Evolutionary conservation across 2,888 invertebrate genomes (phyloP).

Genomic region (Strigamia transsilvanica): DNA sequence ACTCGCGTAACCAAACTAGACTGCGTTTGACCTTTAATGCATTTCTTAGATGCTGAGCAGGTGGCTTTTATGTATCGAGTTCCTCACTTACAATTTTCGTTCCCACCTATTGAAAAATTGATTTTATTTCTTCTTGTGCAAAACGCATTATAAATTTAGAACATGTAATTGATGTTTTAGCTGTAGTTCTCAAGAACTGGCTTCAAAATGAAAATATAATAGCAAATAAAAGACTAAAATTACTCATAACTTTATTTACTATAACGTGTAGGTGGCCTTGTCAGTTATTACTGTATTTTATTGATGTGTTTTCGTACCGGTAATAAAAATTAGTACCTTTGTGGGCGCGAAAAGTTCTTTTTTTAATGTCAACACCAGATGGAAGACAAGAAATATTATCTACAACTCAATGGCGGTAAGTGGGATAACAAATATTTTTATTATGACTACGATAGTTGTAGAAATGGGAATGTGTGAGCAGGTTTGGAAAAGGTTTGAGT

Average conservation of each 20-base stretch:
- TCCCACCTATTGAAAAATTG: background rate
- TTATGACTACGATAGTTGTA: background rate
- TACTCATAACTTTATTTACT: too few relatives aligned
- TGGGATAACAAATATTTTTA: background rate
- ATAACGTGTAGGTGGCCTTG: too few relatives aligned
- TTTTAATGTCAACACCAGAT: too few relatives aligned
- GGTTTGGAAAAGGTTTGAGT: background rate
- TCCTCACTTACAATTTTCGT: background rate
- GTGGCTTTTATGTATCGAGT: slow-evolving; percentile 5
- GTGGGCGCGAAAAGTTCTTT: too few relatives aligned
- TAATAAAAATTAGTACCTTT: too few relatives aligned
- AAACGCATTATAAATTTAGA: background rate
- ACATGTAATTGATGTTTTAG: background rate
- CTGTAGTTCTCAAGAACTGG: background rate
- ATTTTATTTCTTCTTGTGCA: slow-evolving; percentile 1
- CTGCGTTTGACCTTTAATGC: background rate
- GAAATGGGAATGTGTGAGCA: background rate
- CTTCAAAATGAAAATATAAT: background rate
- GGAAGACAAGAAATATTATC: too few relatives aligned
- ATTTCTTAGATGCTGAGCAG: background rate
- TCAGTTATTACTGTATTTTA: too few relatives aligned
- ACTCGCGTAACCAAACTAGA: too few relatives aligned
- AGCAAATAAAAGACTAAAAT: too few relatives aligned
- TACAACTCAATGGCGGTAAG: too few relatives aligned
- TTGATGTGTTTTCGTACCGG: too few relatives aligned